phyloP scores from a whole-genome alignment of 2,888 invertebrate species.

The Coelopa pilipes region DNA sequence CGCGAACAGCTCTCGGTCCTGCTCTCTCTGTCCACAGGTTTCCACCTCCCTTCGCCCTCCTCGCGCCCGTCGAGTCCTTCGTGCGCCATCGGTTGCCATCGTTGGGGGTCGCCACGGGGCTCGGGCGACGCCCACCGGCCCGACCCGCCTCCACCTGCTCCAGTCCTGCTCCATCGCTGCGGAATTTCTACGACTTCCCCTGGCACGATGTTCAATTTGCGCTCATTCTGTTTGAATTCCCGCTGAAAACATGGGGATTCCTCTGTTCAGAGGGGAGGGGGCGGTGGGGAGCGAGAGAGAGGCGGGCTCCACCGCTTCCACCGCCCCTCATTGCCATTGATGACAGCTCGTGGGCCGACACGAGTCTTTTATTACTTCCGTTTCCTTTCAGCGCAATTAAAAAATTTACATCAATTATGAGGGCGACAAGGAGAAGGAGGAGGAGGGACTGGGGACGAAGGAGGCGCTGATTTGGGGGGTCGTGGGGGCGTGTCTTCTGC shows the following conservation, averaged over 20 bases:
- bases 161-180: neutral
- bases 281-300: too few relatives aligned
- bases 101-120: too few relatives aligned
- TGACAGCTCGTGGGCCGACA: neutral
- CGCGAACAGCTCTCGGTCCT: slow-evolving; percentile 8
- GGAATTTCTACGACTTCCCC: neutral
- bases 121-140: slow-evolving; percentile 7
- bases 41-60: neutral
- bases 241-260: too few relatives aligned
- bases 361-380: slow-evolving; percentile 16
- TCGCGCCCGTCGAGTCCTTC: slow-evolving; percentile 29
- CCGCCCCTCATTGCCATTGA: neutral
- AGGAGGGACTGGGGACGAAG: too few relatives aligned
- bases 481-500: neutral
- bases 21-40: neutral
- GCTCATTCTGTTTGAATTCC: too few relatives aligned
- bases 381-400: slow-evolving; percentile 25
- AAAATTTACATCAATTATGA: slow-evolving; percentile 10
- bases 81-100: neutral
- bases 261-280: neutral
- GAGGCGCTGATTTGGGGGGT: too few relatives aligned
- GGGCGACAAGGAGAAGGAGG: too few relatives aligned
- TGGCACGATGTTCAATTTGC: neutral
- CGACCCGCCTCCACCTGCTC: neutral
- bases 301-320: neutral